Conservation (phyloP, 2,888 invertebrate genomes). For the Melanophora roralis region DNA sequence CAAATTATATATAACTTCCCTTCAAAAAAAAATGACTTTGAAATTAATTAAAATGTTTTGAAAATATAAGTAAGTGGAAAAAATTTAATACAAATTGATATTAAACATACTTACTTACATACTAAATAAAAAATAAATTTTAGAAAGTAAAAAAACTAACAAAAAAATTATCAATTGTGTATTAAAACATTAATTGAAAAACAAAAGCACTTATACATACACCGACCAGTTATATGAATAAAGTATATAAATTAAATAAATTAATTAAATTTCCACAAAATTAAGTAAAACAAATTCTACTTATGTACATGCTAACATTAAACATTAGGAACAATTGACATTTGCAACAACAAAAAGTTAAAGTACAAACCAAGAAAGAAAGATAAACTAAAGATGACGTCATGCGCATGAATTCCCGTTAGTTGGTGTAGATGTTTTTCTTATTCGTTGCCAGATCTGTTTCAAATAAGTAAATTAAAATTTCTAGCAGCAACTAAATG, state of each 20-base stretch:
- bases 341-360: too few relatives aligned
- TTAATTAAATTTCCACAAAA: background rate
- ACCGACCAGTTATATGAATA: conserved; percentile 22
- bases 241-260: background rate
- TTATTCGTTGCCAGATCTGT: too few relatives aligned
- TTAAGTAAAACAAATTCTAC: background rate
- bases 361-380: too few relatives aligned
- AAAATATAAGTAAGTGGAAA: background rate
- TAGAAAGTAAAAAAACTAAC: background rate
- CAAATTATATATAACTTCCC: conserved; percentile 12
- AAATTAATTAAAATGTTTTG: conserved; percentile 7
- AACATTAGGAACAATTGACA: too few relatives aligned
- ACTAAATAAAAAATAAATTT: background rate
- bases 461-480: too few relatives aligned
- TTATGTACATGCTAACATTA: too few relatives aligned
- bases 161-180: background rate
- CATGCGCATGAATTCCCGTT: too few relatives aligned
- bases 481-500: too few relatives aligned
- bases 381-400: too few relatives aligned
- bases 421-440: too few relatives aligned
- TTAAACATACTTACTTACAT: conserved; percentile 11
- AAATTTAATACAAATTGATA: conserved; percentile 44
- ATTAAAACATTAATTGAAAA: background rate
- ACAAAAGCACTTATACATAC: conserved; percentile 21
- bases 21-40: background rate